Conservation (phyloP, 2,888 invertebrate genomes). For the Lithophane leautieri region DNA sequence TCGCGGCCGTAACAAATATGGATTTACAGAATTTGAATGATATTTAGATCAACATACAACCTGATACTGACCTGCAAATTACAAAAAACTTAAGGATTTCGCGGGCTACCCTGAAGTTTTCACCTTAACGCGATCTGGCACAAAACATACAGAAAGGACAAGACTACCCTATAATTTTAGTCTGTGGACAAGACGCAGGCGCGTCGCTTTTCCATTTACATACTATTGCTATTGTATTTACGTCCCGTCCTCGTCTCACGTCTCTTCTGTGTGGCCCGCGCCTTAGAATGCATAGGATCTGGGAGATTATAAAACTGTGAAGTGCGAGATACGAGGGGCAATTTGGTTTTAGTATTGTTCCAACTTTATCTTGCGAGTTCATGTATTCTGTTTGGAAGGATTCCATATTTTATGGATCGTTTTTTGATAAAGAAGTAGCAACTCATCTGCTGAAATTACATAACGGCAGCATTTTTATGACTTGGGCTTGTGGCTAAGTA, state of each 20-base stretch:
- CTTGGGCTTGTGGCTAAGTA: too few species aligned
- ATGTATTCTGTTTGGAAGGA: background rate
- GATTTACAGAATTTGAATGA: too few species aligned
- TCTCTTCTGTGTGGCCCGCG: background rate
- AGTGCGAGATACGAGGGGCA: background rate
- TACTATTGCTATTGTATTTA: background rate
- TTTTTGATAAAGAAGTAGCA: background rate
- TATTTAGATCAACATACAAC: too few species aligned
- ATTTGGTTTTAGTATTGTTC: constrained; percentile 13
- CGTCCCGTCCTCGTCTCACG: background rate
- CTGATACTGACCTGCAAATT: too few species aligned
- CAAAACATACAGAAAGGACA: background rate
- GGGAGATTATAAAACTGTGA: constrained; percentile 22
- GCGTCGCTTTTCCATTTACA: background rate
- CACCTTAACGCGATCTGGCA: background rate
- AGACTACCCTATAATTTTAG: too few species aligned
- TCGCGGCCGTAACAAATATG: too few species aligned
- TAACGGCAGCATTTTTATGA: background rate
- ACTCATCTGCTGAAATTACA: background rate
- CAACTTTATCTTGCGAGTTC: constrained; percentile 13
- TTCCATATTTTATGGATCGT: background rate
- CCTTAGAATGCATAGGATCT: constrained; percentile 13
- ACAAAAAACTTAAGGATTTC: too few species aligned
- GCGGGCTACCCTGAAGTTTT: too few species aligned
- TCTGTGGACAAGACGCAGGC: background rate